phyloP scores from a whole-genome alignment of 2,888 invertebrate genomes.

The Cosmia trapezina region DNA sequence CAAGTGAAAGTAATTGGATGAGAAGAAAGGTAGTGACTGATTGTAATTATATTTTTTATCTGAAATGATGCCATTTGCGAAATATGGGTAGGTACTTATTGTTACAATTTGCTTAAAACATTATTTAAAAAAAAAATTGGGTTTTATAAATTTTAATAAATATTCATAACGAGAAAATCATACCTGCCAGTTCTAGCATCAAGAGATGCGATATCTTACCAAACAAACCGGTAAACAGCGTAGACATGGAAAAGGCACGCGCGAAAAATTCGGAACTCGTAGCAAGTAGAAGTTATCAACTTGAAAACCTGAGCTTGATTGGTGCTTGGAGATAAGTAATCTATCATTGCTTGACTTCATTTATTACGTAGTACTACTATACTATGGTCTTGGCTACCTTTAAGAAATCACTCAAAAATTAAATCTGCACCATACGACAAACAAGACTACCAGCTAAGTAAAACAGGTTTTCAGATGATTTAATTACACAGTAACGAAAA shows the following conservation, averaged over 20 bases:
- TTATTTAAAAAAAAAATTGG: no score
- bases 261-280: background rate
- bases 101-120: no score
- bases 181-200: no score
- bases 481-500: slow-evolving; percentile 57
- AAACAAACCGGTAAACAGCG: no score
- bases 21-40: no score
- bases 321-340: slow-evolving; percentile 3
- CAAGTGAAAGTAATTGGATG: slow-evolving; percentile 28
- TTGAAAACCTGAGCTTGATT: background rate
- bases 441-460: slow-evolving; percentile 31
- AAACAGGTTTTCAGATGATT: slow-evolving; percentile 57
- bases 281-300: background rate
- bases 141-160: no score
- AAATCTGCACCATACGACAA: slow-evolving; percentile 10
- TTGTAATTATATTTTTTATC: no score
- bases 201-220: no score
- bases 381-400: background rate
- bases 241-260: background rate
- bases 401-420: slow-evolving; percentile 17
- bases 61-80: no score
- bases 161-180: no score
- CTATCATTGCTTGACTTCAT: background rate
- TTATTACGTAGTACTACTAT: no score
- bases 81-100: no score